A percentile compares a stretch with the other conserved stretches of the same genome.
These are phyloP conservation scores for Philonicus albiceps DNA, from an alignment of 2,888 invertebrate genomes.

Conservation along the genomic window DNA sequence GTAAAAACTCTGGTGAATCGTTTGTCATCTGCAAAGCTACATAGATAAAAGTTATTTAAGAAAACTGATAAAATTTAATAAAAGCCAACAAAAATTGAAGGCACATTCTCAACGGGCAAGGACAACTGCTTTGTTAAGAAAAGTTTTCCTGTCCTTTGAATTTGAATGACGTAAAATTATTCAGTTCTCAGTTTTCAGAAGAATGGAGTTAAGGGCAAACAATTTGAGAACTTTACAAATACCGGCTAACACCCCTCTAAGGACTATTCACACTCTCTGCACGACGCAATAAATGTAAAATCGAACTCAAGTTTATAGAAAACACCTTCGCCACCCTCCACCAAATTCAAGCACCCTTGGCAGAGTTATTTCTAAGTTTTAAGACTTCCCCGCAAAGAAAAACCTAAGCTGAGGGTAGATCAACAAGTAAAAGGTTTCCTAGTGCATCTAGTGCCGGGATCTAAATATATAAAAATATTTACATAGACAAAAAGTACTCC, in stretches of 20 bases:
- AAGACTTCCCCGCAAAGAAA: neutral
- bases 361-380: constrained; percentile 4
- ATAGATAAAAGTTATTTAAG: neutral
- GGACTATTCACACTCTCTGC: neutral
- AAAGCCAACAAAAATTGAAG: neutral
- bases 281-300: neutral
- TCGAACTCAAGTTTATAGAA: neutral
- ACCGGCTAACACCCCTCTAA: neutral
- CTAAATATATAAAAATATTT: constrained; percentile 16
- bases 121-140: neutral
- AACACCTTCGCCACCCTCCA: neutral
- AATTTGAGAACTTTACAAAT: neutral
- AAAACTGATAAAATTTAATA: neutral
- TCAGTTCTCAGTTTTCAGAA: neutral
- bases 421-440: constrained; percentile 21
- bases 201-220: neutral
- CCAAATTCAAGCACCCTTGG: neutral
- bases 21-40: neutral
- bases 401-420: neutral
- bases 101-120: neutral
- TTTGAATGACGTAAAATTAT: neutral
- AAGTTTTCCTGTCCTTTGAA: neutral
- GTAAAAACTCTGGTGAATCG: neutral
- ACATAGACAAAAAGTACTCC: neutral
- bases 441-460: neutral